Percentiles rank a stretch among this genome's conserved stretches.
Conservation (phyloP, 2,113 vertebrate genomes). For the Fregata magnificens region DNA sequence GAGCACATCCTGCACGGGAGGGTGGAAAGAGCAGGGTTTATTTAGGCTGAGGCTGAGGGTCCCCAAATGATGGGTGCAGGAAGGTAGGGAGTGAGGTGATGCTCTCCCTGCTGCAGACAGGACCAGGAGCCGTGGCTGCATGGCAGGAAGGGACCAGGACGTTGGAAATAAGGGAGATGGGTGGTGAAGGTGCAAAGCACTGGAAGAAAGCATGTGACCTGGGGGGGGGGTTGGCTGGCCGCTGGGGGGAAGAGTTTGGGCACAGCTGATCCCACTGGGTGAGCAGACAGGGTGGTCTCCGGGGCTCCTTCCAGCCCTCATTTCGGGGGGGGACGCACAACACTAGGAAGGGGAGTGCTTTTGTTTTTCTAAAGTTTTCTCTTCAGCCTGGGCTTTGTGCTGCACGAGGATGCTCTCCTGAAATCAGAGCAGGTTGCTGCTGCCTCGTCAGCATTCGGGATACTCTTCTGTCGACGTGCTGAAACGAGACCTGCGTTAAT, state of each 20-base stretch:
- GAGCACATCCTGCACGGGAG: accelerated
- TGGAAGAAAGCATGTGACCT: neutral
- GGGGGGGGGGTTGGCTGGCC: neutral
- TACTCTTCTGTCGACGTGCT: neutral
- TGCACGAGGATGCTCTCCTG: neutral
- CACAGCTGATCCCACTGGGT: neutral
- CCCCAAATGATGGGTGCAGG: neutral
- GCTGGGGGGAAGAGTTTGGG: neutral
- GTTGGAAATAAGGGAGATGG: neutral
- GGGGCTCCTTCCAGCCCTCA: neutral
- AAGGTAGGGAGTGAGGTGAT: accelerated
- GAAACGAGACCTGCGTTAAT: conserved; percentile 11
- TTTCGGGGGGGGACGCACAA: neutral
- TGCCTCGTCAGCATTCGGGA: neutral
- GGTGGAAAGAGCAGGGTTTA: neutral
- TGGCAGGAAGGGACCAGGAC: neutral
- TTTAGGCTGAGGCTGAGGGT: neutral
- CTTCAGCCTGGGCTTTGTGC: neutral
- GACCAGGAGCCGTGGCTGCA: neutral
- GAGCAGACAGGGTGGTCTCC: neutral
- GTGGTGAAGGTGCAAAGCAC: accelerated
- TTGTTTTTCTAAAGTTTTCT: neutral
- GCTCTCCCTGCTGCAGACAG: neutral
- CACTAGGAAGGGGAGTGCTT: neutral
- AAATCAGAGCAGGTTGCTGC: neutral